These are phyloP conservation scores for Leuciscus idus DNA, from an alignment of 2,113 vertebrate species.

Conservation along the genomic window DNA sequence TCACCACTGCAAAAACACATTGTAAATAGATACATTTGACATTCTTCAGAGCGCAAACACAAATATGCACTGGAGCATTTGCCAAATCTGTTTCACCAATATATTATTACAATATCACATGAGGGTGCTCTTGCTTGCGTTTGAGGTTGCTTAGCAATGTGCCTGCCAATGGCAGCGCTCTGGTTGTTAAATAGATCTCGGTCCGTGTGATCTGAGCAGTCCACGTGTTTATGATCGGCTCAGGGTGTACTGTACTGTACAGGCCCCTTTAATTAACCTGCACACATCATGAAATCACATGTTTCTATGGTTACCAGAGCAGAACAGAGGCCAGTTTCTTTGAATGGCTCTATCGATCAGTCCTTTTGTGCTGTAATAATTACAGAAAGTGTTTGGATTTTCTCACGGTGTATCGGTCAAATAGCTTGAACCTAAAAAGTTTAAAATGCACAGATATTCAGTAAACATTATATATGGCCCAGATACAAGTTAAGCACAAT, in stretches of 20 bases:
- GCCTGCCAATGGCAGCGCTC: background rate
- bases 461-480: background rate
- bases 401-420: background rate
- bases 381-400: constrained; percentile 12
- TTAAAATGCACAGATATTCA: constrained; percentile 21
- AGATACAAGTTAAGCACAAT: background rate
- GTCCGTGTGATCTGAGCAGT: constrained; percentile 5
- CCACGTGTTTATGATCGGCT: constrained; percentile 40
- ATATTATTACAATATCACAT: too few species aligned
- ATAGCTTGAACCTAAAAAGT: background rate
- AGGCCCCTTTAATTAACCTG: constrained; percentile 45
- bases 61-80: too few species aligned
- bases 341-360: constrained; percentile 10
- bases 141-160: too few species aligned
- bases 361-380: background rate
- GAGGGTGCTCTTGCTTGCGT: too few species aligned
- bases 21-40: too few species aligned
- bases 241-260: constrained; percentile 25
- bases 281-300: constrained; percentile 34
- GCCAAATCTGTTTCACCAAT: too few species aligned
- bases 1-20: too few species aligned
- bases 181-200: background rate
- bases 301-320: constrained; percentile 53
- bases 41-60: too few species aligned
- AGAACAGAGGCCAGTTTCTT: constrained; percentile 11